These are phyloP conservation scores for Dryobates pubescens DNA, from an alignment of 2,797 vertebrate species.

Conservation along the genomic window DNA sequence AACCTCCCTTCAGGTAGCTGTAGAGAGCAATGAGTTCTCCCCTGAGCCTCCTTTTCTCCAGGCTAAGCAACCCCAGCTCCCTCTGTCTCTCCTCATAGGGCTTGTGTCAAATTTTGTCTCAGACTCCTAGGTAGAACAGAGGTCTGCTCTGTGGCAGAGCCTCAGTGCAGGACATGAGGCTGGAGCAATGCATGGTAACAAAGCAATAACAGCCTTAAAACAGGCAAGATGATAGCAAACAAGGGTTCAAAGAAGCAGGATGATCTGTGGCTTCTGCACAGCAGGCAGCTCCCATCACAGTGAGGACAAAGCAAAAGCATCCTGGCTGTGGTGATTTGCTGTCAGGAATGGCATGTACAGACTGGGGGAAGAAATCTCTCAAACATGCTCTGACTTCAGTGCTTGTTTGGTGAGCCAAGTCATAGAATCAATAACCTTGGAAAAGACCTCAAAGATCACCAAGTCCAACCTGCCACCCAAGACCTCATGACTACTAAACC, in stretches of 20 bases:
- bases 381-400: neutral
- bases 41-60: too few species aligned
- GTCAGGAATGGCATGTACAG: neutral
- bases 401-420: neutral
- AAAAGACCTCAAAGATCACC: too few species aligned
- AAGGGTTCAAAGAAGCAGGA: neutral
- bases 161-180: neutral
- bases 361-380: slow-evolving; percentile 29
- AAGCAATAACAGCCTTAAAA: neutral
- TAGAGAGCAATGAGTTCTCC: too few species aligned
- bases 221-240: neutral
- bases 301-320: slow-evolving; percentile 2
- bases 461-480: too few species aligned
- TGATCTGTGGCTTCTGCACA: neutral
- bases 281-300: neutral
- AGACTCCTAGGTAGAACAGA: too few species aligned
- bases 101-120: too few species aligned
- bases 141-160: too few species aligned
- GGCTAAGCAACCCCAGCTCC: too few species aligned
- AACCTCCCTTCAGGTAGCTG: too few species aligned
- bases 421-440: too few species aligned
- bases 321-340: neutral
- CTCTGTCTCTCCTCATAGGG: too few species aligned
- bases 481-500: too few species aligned
- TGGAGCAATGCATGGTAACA: neutral